phyloP scores from a whole-genome alignment of 2,797 vertebrate species.

The Balearica regulorum region DNA sequence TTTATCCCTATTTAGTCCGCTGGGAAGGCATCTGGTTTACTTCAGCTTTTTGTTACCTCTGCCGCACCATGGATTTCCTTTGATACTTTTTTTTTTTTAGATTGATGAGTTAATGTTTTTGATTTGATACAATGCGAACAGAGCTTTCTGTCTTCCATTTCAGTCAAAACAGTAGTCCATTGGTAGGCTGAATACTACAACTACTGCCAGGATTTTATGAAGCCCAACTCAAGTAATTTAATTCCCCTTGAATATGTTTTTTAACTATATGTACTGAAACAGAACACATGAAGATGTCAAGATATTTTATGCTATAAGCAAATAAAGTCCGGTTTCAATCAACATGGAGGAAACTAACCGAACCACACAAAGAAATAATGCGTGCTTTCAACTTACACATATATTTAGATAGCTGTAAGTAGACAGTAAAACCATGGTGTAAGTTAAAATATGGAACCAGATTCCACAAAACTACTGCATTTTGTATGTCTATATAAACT shows the following conservation, averaged over 20 bases:
- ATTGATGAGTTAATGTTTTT: not conserved
- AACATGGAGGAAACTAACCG: not conserved
- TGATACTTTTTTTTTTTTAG: not conserved
- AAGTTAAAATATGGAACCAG: not conserved
- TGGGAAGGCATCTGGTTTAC: slow-evolving; percentile 10
- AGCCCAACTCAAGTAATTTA: not conserved
- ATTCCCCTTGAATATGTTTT: not conserved
- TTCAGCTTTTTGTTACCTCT: slow-evolving; percentile 40
- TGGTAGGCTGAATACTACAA: not conserved
- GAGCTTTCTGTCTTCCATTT: not conserved
- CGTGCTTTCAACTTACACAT: not conserved
- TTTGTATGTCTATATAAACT: not conserved
- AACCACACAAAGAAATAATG: not conserved
- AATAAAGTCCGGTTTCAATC: not conserved
- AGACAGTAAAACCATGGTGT: not conserved
- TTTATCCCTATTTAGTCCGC: not conserved
- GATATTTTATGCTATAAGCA: not conserved
- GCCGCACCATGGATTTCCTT: not conserved
- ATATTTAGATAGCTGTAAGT: not conserved
- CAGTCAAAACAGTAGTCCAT: not conserved
- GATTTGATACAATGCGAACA: not conserved
- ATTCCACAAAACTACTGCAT: not conserved
- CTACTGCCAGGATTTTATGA: not conserved
- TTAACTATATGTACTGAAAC: not conserved
- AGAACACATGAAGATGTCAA: not conserved